Conservation (phyloP, 35 echinoderm and acorn worm genomes). For the Anneissia japonica region DNA sequence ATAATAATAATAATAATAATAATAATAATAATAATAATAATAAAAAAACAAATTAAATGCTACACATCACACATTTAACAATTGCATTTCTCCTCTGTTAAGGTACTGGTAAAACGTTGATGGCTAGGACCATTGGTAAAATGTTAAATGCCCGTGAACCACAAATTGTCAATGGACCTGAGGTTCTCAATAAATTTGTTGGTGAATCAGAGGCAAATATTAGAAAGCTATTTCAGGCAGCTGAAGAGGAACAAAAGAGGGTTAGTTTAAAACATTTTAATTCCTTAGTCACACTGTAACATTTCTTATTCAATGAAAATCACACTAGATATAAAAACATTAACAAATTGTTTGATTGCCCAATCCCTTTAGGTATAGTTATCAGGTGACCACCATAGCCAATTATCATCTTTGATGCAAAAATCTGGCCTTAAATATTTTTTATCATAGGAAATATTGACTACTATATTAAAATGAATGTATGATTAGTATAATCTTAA, state of each 20-base stretch:
- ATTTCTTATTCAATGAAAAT: no score
- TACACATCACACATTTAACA: background rate
- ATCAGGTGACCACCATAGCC: no score
- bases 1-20: no score
- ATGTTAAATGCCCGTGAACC: constrained; percentile 97
- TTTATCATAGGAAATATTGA: background rate
- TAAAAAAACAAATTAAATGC: background rate
- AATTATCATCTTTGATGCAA: no score
- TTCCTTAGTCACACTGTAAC: no score
- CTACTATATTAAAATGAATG: background rate
- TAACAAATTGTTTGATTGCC: no score
- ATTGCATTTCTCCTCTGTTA: background rate
- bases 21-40: no score
- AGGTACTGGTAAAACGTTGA: constrained; percentile 95
- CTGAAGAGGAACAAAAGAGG: constrained; percentile 97
- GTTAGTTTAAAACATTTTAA: constrained; percentile 12
- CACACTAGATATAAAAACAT: no score
- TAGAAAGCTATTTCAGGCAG: constrained; percentile 87
- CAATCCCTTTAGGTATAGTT: no score
- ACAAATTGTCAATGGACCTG: constrained; percentile 94
- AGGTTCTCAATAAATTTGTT: constrained; percentile 98
- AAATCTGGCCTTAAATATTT: background rate
- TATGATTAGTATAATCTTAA: background rate
- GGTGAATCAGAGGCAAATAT: constrained; percentile 98
- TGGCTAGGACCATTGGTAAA: constrained; percentile 94